Evolutionary conservation across 2,113 vertebrate species (phyloP), one percentile per base, ranked within the genome.

Genomic region (Esox niger): DNA sequence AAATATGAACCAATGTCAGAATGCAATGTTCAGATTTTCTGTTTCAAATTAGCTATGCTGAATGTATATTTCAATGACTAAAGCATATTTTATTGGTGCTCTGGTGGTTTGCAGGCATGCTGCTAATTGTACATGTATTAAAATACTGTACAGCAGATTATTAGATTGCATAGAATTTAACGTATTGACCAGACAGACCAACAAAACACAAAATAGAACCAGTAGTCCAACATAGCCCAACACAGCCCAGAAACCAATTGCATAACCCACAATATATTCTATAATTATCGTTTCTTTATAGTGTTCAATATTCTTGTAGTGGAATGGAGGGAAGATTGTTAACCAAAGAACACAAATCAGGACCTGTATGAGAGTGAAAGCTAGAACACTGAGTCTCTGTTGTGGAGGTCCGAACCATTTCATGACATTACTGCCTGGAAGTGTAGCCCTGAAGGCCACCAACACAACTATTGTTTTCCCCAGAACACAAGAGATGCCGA

Each of bases 391-490:
- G 59, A 84, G 68, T 29, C 82, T 86, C 63, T 82, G 81, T 65
- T 87, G 73, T 55, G n/a, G 2, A 29, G 80, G 83, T 1, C 82
- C 84, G 73, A 87, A 84, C 79, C 80, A 82, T 69, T 88, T 87
- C 65, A 88, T 86, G 1, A 82, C 33, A 64, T 80, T 84, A n/a
- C 64, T 82, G 4, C 75, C 65, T 64, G 86, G 75, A 66, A 87
- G 70, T 49, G 77, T 83, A 4, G 80, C 77, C 38, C 77, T 88
- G 58, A 87, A 86, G n/a, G 82, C 84, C 78, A 89, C 75, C 61
- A 89, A 69, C 25, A 90, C 83, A 4, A 91, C 70, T 47, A 84
- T 62, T 7, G 83, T 88, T 78, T 89, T 88, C 27, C 84, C 79
- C 2, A 89, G 70, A 68, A 87, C 73, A 73, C 82, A 88, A 7